These are phyloP conservation scores for Pediacus dermestoides DNA, from an alignment of 2,888 invertebrate species.

Conservation along the genomic window DNA sequence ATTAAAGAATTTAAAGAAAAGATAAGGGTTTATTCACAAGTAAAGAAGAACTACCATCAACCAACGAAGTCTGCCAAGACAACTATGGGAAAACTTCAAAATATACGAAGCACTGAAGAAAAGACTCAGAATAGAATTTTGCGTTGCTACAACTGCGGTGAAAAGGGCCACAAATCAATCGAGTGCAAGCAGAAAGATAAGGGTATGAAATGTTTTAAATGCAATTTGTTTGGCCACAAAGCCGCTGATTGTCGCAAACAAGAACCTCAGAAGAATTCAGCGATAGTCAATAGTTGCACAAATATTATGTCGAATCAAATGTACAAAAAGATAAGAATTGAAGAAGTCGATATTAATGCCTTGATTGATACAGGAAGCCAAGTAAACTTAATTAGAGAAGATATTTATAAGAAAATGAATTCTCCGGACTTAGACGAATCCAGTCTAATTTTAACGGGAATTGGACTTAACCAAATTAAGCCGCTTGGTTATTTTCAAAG, in stretches of 20 bases:
- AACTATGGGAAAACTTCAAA: too few relatives aligned
- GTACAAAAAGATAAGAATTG: constrained; percentile 9
- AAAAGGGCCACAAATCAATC: constrained; percentile 16
- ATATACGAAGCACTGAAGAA: too few relatives aligned
- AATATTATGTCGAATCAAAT: background rate
- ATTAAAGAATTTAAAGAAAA: constrained; percentile 24
- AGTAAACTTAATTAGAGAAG: background rate
- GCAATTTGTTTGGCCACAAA: constrained; percentile 22
- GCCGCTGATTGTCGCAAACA: constrained; percentile 15
- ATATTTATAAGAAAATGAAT: background rate
- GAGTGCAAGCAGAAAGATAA: constrained; percentile 17
- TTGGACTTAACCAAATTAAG: too few relatives aligned
- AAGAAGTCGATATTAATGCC: constrained; percentile 9
- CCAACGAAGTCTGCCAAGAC: too few relatives aligned
- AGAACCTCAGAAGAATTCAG: background rate
- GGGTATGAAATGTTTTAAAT: constrained; percentile 24
- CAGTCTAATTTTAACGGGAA: background rate
- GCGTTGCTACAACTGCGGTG: constrained; percentile 16
- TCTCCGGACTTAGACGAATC: background rate
- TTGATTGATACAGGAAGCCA: constrained; percentile 22
- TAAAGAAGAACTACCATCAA: too few relatives aligned
- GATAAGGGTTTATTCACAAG: too few relatives aligned
- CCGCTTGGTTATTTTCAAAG: too few relatives aligned
- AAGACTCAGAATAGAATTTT: background rate
- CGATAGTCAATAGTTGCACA: background rate